Conservation (phyloP, 2,888 invertebrate species). For the Diaperis boleti region DNA sequence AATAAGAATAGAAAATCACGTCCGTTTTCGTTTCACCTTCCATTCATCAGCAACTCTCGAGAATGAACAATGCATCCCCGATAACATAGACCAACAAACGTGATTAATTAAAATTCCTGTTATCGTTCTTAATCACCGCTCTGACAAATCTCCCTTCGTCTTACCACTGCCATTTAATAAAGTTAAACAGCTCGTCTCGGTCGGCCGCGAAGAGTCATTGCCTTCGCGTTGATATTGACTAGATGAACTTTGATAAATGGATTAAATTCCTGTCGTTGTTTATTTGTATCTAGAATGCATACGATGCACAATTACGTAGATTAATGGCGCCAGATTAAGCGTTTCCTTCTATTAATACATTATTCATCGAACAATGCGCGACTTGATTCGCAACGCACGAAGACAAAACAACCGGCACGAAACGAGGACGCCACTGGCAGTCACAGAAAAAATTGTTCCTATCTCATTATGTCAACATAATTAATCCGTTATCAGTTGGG, state of each 20-base stretch:
- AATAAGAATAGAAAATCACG: no score
- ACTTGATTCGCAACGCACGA: slow-evolving; percentile 14
- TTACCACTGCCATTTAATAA: slow-evolving; percentile 7
- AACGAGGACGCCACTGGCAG: slow-evolving; percentile 21
- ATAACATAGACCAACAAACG: neutral
- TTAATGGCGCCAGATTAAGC: slow-evolving; percentile 39
- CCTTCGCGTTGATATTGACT: slow-evolving; percentile 33
- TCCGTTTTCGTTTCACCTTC: no score
- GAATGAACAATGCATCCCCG: neutral
- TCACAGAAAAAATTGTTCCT: slow-evolving; percentile 6
- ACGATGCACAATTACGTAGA: slow-evolving; percentile 38
- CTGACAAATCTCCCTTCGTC: neutral
- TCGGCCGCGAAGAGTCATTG: slow-evolving; percentile 33
- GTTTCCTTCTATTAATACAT: slow-evolving; percentile 33
- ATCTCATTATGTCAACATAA: slow-evolving; percentile 21
- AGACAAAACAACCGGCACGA: slow-evolving; percentile 13
- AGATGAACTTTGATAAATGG: slow-evolving; percentile 42
- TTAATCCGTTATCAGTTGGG: slow-evolving; percentile 23
- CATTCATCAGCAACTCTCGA: neutral
- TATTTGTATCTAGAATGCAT: slow-evolving; percentile 32
- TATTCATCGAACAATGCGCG: slow-evolving; percentile 29
- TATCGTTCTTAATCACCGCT: neutral
- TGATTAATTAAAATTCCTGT: slow-evolving; percentile 3
- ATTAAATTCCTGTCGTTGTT: slow-evolving; percentile 33
- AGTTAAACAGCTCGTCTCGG: slow-evolving; percentile 15